Conservation (phyloP, 2,113 vertebrate genomes). For the Egretta garzetta region DNA sequence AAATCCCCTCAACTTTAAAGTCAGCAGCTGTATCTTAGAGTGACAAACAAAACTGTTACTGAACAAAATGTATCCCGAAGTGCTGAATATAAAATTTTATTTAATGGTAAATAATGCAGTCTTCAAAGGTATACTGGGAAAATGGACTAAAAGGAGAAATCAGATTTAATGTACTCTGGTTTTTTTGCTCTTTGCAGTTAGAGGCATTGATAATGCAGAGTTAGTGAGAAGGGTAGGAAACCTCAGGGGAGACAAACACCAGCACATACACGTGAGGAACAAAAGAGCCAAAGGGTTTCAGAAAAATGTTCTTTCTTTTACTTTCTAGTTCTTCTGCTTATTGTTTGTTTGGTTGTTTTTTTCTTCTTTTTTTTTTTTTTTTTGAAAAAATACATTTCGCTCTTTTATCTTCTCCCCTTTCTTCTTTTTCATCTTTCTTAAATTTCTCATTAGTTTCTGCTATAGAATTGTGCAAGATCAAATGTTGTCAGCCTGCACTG, state of each 20-base stretch:
- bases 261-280: not conserved
- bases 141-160: constrained; percentile 12
- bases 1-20: not conserved
- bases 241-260: not conserved
- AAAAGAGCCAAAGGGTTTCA: not conserved
- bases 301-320: not conserved
- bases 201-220: not conserved
- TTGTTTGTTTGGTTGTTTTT: not conserved
- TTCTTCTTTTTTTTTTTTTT: too few relatives aligned
- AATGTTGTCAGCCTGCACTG: constrained; percentile 13
- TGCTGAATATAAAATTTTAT: not conserved
- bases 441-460: not conserved
- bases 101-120: not conserved
- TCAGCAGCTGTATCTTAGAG: not conserved
- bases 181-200: not conserved
- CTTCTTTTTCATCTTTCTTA: constrained; percentile 1
- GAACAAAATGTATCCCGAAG: not conserved
- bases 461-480: not conserved
- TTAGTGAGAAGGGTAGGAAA: not conserved
- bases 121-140: not conserved
- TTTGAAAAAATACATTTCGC: not conserved
- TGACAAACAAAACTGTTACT: not conserved
- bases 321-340: not conserved
- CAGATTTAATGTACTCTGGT: not conserved
- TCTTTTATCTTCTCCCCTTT: not conserved